These are phyloP conservation scores for Apamea anceps DNA, from an alignment of 2,888 invertebrate genomes.

Conservation along the genomic window DNA sequence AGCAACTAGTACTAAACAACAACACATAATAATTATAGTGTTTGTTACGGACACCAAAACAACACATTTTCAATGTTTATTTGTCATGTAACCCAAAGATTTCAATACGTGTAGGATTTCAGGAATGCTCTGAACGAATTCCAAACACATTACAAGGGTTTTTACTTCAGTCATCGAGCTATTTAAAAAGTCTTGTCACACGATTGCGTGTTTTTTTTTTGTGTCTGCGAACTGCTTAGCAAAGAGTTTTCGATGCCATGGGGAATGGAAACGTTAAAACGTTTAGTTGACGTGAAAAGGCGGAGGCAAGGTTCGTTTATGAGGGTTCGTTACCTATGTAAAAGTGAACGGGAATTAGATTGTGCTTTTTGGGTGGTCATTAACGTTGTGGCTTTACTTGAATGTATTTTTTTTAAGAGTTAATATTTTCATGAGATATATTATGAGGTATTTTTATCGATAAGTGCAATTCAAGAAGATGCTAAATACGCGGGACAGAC, in stretches of 20 bases:
- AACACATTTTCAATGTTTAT: constrained; percentile 23
- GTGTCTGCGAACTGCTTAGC: constrained; percentile 56
- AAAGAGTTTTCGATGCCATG: constrained; percentile 48
- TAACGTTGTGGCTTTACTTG: constrained; percentile 4
- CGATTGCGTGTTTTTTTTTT: constrained; percentile 33
- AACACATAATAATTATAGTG: not conserved
- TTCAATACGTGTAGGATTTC: constrained; percentile 45
- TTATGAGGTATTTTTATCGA: not conserved
- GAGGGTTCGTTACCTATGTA: constrained; percentile 39
- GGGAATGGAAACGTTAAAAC: constrained; percentile 36
- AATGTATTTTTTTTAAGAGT: not conserved
- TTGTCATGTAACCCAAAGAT: constrained; percentile 33
- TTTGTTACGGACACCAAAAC: constrained; percentile 4
- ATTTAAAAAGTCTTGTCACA: constrained; percentile 49
- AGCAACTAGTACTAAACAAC: not conserved
- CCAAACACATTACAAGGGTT: constrained; percentile 41
- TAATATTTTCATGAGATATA: not conserved
- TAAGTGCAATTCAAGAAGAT: no score
- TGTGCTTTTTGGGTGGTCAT: constrained; percentile 18
- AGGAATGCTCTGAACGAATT: constrained; percentile 54
- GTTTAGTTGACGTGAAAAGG: constrained; percentile 38
- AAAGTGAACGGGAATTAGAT: constrained; percentile 17
- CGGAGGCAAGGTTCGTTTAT: constrained; percentile 39
- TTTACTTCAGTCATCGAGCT: constrained; percentile 43
- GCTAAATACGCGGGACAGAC: not conserved